Evolutionary conservation across 2,113 vertebrate species (phyloP).

Genomic region (Spheniscus mendiculus): DNA sequence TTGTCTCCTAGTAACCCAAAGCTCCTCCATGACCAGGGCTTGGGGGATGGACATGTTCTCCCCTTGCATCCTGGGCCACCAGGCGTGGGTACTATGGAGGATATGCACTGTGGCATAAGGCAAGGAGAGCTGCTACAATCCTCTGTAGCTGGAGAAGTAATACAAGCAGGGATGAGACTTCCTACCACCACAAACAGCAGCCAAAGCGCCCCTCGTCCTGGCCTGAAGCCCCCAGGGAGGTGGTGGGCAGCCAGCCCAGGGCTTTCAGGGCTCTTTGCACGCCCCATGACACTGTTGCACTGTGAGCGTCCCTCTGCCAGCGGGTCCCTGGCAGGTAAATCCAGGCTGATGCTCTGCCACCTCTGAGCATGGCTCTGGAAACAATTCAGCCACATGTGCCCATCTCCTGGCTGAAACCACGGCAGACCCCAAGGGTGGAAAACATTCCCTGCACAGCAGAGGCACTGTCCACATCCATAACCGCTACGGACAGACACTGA

Average conservation of each 20-base stretch:
- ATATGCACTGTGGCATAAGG: background rate
- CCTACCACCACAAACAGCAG: background rate
- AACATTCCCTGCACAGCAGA: background rate
- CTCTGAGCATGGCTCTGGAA: rapidly evolving
- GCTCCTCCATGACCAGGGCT: background rate
- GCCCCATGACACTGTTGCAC: background rate
- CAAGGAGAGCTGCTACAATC: background rate
- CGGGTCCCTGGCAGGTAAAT: background rate
- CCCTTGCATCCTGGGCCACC: rapidly evolving
- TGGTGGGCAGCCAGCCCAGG: background rate
- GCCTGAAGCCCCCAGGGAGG: background rate
- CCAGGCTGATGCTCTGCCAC: background rate
- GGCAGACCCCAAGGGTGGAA: background rate
- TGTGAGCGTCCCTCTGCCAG: background rate
- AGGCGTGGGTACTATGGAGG: background rate
- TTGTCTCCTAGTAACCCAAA: background rate
- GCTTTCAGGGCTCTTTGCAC: background rate
- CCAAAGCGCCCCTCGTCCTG: background rate
- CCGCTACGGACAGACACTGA: rapidly evolving
- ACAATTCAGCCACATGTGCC: background rate
- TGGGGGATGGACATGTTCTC: no score
- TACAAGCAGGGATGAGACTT: background rate
- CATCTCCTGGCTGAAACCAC: background rate
- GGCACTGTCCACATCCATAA: rapidly evolving
- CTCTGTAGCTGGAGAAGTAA: background rate